These are phyloP conservation scores for Gyps fulvus DNA, from an alignment of 2,113 vertebrate species.

Conservation along the genomic window DNA sequence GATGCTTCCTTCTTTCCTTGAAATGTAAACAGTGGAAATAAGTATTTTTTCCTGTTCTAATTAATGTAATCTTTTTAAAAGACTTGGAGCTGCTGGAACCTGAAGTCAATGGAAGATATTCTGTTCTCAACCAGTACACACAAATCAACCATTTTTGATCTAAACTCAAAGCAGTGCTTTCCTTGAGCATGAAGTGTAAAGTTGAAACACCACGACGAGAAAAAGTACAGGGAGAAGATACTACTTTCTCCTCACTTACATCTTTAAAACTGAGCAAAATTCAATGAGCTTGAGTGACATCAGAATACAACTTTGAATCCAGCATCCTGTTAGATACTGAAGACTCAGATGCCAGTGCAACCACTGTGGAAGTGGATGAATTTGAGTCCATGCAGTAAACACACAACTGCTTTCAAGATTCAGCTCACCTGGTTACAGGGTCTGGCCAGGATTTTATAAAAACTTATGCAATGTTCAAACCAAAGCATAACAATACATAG, in stretches of 20 bases:
- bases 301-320: not conserved
- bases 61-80: not conserved
- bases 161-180: not conserved
- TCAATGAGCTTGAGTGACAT: not conserved
- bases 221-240: not conserved
- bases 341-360: not conserved
- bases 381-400: not conserved
- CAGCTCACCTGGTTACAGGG: not conserved
- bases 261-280: not conserved
- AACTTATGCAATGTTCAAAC: not conserved
- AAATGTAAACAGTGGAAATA: not conserved
- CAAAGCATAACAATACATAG: not conserved
- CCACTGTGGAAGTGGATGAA: not conserved
- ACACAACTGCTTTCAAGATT: not conserved
- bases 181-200: not conserved
- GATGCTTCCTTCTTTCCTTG: not conserved
- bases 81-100: not conserved
- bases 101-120: not conserved
- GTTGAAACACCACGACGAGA: accelerated
- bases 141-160: not conserved
- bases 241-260: not conserved
- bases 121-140: not conserved
- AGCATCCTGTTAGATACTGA: not conserved
- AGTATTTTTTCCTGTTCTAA: not conserved
- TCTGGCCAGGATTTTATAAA: not conserved